phyloP scores from a whole-genome alignment of 2,888 invertebrate species.

The Rhabditoides inermis region DNA sequence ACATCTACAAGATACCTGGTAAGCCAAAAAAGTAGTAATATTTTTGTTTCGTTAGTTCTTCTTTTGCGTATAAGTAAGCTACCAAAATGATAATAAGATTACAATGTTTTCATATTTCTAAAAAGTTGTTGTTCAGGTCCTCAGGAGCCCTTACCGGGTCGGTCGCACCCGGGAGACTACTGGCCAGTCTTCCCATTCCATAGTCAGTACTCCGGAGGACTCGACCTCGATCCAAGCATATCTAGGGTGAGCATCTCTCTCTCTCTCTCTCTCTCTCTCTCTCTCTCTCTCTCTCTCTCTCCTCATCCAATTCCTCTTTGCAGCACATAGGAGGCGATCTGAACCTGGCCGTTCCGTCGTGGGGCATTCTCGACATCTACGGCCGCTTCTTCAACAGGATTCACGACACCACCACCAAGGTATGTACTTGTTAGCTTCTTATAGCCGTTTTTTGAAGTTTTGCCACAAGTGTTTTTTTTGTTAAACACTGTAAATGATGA shows the following conservation, averaged over 20 bases:
- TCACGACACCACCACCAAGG: slow-evolving; percentile 30
- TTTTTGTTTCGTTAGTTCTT: too few relatives aligned
- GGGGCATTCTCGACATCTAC: slow-evolving; percentile 40
- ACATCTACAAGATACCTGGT: too few relatives aligned
- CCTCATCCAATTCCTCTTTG: slow-evolving; percentile 1
- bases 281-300: not conserved
- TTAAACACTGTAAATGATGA: too few relatives aligned
- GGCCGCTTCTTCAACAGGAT: slow-evolving; percentile 33
- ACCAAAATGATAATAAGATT: not conserved
- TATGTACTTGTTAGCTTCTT: too few relatives aligned
- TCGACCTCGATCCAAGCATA: slow-evolving; percentile 40
- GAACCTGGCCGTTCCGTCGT: slow-evolving; percentile 38
- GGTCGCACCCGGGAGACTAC: slow-evolving; percentile 35
- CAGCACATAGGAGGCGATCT: slow-evolving; percentile 44
- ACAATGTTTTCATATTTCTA: slow-evolving; percentile 23
- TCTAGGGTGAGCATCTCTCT: slow-evolving; percentile 22
- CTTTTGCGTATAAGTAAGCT: too few relatives aligned
- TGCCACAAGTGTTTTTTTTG: too few relatives aligned
- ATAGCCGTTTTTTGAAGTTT: too few relatives aligned
- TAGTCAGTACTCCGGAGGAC: slow-evolving; percentile 37
- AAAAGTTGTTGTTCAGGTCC: slow-evolving; percentile 20
- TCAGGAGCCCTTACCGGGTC: slow-evolving; percentile 37
- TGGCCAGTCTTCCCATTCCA: slow-evolving; percentile 42
- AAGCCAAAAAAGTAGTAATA: too few relatives aligned
- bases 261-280: too few relatives aligned